Evolutionary conservation across 2,113 vertebrate genomes (phyloP), one percentile per base, ranked within the genome.

Genomic region (Acanthisitta chloris): DNA sequence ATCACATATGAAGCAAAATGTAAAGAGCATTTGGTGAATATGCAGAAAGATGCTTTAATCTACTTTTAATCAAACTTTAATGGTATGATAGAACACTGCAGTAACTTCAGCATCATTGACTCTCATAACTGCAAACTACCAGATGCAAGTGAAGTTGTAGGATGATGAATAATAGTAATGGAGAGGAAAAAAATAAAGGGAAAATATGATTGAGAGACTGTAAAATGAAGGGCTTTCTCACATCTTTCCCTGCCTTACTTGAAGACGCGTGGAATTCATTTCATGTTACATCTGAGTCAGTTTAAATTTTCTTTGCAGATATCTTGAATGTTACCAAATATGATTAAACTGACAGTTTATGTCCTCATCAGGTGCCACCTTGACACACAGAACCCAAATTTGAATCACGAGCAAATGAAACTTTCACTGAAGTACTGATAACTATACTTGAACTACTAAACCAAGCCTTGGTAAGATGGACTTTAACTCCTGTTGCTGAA

Each of bases 231-330:
- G 25, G 28, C 64, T 90, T 80, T 57, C 76, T 84, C 46, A 88
- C 78, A 69, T 90, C 66, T 59, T 90, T 94, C n/a, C 45, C 40
- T 78, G 51, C 45, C 55, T 84, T 96, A 36, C 67, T 52, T 71
- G 76, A 86, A 77, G 76, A 81, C 1, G n/a, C 0, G 10, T 84
- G 83, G 90, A 95, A 96, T 95, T 96, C 5, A 95, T 97, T 96
- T 94, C 69, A 45, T 81, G 29, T 70, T 90, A 67, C 90, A 81
- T 92, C 91, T 90, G 71, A 95, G 59, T 33, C 73, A 17, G 31
- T 81, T 88, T 93, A 93, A 83, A 87, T 92, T 94, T 92, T 95
- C 74, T 93, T 76, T 92, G n/a, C 90, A 92, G 86, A 82, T 86
- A 94, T 69, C 81, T 73, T 71, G 66, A 74, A 69, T 74, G 33